phyloP scores from a whole-genome alignment of 92 coral and sea anemone species.

The Micromussa lordhowensis region DNA sequence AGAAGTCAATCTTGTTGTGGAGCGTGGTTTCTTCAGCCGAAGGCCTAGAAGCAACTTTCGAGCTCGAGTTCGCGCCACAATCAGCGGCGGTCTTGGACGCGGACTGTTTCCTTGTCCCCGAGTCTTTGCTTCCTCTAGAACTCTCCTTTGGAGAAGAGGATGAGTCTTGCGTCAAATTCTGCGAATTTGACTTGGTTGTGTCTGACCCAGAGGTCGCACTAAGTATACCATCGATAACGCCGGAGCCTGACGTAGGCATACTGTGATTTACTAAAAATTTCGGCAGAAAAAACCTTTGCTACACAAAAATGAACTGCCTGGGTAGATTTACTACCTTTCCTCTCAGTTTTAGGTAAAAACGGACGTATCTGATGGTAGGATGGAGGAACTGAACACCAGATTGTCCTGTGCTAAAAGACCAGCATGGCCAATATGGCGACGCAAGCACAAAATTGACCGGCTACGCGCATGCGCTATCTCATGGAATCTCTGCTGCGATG shows the following conservation, averaged over 20 bases:
- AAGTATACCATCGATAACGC: not conserved
- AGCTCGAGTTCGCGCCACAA: slow-evolving; percentile 13
- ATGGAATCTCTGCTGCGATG: no score
- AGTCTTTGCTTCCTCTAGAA: no score
- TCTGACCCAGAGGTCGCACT: slow-evolving; percentile 3
- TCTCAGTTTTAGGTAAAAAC: no score
- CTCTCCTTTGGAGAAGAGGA: no score
- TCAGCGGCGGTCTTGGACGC: slow-evolving; percentile 4
- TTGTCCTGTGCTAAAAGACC: no score
- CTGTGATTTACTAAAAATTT: slow-evolving; percentile 6
- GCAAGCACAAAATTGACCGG: slow-evolving; percentile 29
- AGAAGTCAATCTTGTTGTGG: slow-evolving; percentile 25
- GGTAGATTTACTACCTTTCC: no score
- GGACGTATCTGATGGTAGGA: no score
- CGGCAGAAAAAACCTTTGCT: no score
- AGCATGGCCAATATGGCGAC: slow-evolving; percentile 25
- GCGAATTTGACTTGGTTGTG: no score
- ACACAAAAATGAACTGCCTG: slow-evolving; percentile 14
- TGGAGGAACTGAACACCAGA: slow-evolving; percentile 28
- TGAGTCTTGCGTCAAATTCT: no score
- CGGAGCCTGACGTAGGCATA: no score
- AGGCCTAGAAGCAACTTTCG: not conserved
- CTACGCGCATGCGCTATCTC: no score
- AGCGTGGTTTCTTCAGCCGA: not conserved
- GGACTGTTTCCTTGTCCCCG: slow-evolving; percentile 2